Conservation (phyloP, 2,113 vertebrate species). For the Dascyllus trimaculatus region DNA sequence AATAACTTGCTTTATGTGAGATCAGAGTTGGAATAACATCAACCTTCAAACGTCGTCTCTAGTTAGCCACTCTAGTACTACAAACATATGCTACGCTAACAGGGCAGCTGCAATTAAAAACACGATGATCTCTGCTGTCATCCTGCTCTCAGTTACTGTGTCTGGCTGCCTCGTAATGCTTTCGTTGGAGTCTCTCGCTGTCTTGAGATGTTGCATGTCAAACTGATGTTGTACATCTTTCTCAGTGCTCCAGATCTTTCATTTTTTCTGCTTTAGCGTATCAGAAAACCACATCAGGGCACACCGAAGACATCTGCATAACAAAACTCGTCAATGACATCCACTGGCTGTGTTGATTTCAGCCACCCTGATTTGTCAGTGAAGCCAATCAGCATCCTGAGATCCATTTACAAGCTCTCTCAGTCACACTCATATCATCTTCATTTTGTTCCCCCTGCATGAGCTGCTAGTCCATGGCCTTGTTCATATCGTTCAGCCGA, state of each 20-base stretch:
- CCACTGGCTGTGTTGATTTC: neutral
- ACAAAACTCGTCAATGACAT: neutral
- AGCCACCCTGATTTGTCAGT: too few relatives aligned
- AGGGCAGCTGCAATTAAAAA: conserved; percentile 48
- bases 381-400: conserved; percentile 29
- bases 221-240: neutral
- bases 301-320: conserved; percentile 16
- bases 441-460: neutral
- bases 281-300: neutral
- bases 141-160: conserved; percentile 16
- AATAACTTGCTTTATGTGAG: conserved; percentile 47
- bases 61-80: conserved; percentile 23
- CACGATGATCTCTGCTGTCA: conserved; percentile 15
- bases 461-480: neutral
- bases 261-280: neutral
- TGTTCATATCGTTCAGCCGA: neutral
- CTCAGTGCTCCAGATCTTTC: neutral
- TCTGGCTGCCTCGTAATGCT: neutral
- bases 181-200: conserved; percentile 11
- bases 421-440: neutral
- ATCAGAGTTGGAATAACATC: conserved; percentile 59
- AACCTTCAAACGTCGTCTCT: conserved; percentile 37
- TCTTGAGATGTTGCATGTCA: neutral
- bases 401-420: neutral
- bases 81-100: conserved; percentile 27